Conservation (phyloP, 2,888 invertebrate species). For the Aphidoletes aphidimyza region DNA sequence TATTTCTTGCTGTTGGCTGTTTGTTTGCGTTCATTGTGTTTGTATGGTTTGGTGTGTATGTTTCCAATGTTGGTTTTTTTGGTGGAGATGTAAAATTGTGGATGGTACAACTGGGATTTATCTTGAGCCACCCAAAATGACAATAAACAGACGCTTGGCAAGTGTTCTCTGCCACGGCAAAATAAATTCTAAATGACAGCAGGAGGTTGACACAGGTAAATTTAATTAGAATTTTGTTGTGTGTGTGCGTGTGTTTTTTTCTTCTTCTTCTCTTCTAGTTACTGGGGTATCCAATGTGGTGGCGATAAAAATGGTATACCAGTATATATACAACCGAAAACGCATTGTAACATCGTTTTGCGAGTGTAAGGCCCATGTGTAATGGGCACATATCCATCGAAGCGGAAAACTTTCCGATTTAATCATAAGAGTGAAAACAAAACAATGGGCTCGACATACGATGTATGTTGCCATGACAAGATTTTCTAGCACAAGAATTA, state of each 20-base stretch:
- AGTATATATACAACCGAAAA: background rate
- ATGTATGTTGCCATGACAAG: background rate
- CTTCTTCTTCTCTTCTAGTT: background rate
- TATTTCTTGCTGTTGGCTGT: background rate
- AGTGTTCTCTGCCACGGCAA: background rate
- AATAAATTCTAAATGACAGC: conserved; percentile 11
- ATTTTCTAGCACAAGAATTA: too few species aligned
- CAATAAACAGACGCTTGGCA: background rate
- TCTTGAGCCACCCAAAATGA: background rate
- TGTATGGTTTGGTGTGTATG: background rate
- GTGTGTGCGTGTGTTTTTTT: too few species aligned
- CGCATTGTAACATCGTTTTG: background rate
- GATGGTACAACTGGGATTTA: background rate
- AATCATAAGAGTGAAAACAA: conserved; percentile 18
- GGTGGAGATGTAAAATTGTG: background rate
- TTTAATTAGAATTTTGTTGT: background rate
- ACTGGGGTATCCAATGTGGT: background rate
- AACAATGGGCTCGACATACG: background rate
- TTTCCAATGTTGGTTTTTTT: background rate
- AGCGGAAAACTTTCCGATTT: conserved; percentile 8
- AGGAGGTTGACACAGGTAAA: conserved; percentile 51
- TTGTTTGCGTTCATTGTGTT: background rate
- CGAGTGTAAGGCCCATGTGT: too few species aligned
- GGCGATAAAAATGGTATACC: background rate
- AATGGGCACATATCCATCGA: background rate